A percentile compares a stretch with the other conserved stretches of the same genome.
Conservation (phyloP, 1,140 invertebrate species). For the Sarcophaga bullata region DNA sequence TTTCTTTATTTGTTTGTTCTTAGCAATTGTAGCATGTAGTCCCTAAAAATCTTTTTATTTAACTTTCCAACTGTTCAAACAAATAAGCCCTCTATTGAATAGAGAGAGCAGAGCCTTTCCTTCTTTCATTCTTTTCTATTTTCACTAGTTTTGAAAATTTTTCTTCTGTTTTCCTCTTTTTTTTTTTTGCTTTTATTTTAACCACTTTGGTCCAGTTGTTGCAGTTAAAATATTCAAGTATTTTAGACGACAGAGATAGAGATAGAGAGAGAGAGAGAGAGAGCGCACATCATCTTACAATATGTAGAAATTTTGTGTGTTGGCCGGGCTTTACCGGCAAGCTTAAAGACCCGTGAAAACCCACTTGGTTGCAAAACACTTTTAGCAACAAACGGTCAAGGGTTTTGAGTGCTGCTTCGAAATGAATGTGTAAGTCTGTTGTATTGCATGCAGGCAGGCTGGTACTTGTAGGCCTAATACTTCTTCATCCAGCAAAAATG, state of each 20-base stretch:
- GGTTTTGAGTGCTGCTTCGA: neutral
- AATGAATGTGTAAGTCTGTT: neutral
- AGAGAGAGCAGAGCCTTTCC: neutral
- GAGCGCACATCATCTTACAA: neutral
- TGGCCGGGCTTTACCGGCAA: neutral
- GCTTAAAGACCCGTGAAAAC: neutral
- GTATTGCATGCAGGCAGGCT: too few relatives aligned
- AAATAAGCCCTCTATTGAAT: neutral
- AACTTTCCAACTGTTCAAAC: neutral
- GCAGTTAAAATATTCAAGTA: slow-evolving; percentile 15
- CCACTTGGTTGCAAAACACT: neutral
- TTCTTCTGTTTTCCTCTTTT: too few relatives aligned
- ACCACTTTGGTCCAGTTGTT: neutral
- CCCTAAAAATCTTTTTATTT: slow-evolving; percentile 12
- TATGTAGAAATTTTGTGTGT: neutral
- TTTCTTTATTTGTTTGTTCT: neutral
- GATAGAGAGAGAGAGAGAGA: neutral
- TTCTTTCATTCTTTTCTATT: neutral
- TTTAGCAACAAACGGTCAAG: neutral
- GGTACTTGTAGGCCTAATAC: neutral
- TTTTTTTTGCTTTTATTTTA: too few relatives aligned
- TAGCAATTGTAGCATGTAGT: neutral
- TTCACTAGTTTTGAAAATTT: too few relatives aligned
- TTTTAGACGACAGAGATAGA: neutral
- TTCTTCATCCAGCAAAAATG: neutral